Conservation (phyloP, 1,140 invertebrate genomes). For the Drosophila parabipectinata region DNA sequence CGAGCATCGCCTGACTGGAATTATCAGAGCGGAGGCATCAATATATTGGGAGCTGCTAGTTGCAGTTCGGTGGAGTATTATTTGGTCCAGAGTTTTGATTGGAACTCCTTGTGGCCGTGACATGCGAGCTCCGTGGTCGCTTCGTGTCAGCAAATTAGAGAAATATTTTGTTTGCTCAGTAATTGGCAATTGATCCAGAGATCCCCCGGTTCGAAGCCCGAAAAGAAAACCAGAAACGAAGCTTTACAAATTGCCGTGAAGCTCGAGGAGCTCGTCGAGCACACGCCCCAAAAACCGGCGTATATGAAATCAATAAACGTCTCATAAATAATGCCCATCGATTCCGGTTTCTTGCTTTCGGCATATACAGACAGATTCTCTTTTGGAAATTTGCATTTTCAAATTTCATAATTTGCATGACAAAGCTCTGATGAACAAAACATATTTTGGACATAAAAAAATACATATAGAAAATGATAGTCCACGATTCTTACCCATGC, state of each 20-base stretch:
- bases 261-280: conserved; percentile 27
- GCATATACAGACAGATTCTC: conserved; percentile 40
- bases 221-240: conserved; percentile 39
- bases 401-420: conserved; percentile 67
- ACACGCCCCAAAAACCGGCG: conserved; percentile 36
- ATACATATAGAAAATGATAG: conserved; percentile 37
- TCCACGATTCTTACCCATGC: conserved; percentile 24
- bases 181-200: conserved; percentile 64
- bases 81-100: conserved; percentile 52
- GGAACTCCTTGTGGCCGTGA: conserved; percentile 65
- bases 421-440: conserved; percentile 36
- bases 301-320: conserved; percentile 50
- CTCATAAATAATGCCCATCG: conserved; percentile 34
- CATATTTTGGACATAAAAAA: conserved; percentile 34
- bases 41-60: conserved; percentile 36
- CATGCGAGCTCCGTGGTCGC: conserved; percentile 53
- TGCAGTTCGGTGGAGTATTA: conserved; percentile 17
- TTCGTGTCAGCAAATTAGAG: conserved; percentile 76
- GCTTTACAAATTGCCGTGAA: conserved; percentile 55
- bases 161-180: conserved; percentile 73
- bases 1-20: conserved; percentile 61
- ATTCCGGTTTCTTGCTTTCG: conserved; percentile 44
- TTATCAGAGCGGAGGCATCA: conserved; percentile 59
- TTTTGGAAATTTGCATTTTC: conserved; percentile 52
- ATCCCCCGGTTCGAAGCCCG: conserved; percentile 23